Evolutionary conservation across 2,888 invertebrate genomes (phyloP).

Genomic region (Caenorhabditis wallacei): DNA sequence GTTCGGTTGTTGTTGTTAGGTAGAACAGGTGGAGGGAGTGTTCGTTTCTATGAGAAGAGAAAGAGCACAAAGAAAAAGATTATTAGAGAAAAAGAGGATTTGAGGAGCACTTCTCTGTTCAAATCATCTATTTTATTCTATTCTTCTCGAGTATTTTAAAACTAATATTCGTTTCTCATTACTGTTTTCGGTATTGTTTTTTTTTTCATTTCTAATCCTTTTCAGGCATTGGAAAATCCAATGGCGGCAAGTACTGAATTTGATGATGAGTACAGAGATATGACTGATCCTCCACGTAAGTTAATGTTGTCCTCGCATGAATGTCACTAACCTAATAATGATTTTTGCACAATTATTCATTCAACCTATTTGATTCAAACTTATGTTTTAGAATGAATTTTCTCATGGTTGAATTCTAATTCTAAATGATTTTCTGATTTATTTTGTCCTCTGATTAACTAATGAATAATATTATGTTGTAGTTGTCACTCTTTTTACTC

Average conservation of each 20-base stretch:
- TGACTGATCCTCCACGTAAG: conserved; percentile 15
- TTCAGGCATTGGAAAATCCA: conserved; percentile 69
- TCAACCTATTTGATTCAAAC: no score
- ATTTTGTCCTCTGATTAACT: background rate
- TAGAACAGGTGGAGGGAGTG: conserved; percentile 4
- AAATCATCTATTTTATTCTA: no score
- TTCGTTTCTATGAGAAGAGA: background rate
- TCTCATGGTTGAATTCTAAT: no score
- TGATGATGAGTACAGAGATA: conserved; percentile 48
- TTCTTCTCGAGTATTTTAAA: no score
- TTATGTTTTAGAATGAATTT: no score
- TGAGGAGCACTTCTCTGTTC: background rate
- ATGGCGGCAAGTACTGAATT: conserved; percentile 33
- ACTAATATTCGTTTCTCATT: no score
- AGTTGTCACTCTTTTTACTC: background rate
- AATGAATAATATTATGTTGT: background rate
- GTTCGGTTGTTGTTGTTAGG: conserved; percentile 10
- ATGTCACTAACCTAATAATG: background rate
- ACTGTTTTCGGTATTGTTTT: no score
- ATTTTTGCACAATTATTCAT: background rate
- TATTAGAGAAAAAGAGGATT: background rate
- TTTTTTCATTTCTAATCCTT: background rate
- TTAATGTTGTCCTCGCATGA: background rate
- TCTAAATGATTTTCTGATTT: no score
- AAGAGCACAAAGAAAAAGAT: background rate